Evolutionary conservation across 1,140 invertebrate genomes (phyloP).

Genomic region (Brachionus plicatilis): DNA sequence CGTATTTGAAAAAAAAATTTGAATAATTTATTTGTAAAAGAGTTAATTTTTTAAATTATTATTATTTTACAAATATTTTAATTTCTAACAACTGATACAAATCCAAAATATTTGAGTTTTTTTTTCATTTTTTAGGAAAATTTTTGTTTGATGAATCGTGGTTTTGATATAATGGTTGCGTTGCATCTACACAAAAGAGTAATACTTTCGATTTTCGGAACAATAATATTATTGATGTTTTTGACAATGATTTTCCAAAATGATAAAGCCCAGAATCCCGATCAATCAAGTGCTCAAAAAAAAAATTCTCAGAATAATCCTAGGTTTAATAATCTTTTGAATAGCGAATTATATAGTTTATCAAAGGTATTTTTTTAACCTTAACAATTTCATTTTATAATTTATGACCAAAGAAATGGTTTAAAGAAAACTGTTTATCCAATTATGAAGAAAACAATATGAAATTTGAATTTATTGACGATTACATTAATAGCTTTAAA

Average conservation of each 20-base stretch:
- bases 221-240: neutral
- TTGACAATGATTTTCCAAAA: neutral
- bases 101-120: neutral
- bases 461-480: slow-evolving; percentile 18
- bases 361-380: neutral
- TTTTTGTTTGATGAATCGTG: neutral
- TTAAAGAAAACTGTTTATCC: neutral
- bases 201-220: neutral
- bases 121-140: neutral
- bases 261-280: neutral
- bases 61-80: neutral
- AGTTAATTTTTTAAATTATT: neutral
- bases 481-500: neutral
- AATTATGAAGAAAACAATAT: neutral
- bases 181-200: neutral
- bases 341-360: neutral
- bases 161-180: neutral
- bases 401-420: neutral
- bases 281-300: neutral
- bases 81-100: neutral
- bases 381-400: neutral
- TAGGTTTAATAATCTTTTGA: neutral
- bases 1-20: neutral
- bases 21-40: neutral
- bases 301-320: neutral